Conservation (phyloP, 2,113 vertebrate species). For the Neopipo cinnamomea region DNA sequence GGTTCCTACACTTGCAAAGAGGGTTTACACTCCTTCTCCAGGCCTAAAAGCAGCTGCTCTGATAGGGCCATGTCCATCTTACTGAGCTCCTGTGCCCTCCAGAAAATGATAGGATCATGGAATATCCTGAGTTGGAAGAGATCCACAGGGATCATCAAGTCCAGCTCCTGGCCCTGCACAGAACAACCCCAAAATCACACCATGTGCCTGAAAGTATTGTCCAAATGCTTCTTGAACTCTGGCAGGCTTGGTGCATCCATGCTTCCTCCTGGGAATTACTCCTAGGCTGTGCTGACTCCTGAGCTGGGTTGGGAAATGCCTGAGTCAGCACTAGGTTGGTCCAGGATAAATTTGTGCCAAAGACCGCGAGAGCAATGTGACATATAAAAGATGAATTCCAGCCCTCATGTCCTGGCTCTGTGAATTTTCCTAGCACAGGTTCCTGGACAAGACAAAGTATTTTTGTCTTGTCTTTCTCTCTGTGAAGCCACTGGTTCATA, state of each 20-base stretch:
- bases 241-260: background rate
- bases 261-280: background rate
- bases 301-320: background rate
- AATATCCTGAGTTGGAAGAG: background rate
- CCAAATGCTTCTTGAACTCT: background rate
- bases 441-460: background rate
- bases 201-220: rapidly evolving
- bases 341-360: background rate
- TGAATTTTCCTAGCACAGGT: background rate
- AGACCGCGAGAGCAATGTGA: background rate
- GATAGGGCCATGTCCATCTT: background rate
- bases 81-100: background rate
- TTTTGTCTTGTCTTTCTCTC: background rate
- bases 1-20: background rate
- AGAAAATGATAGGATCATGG: background rate
- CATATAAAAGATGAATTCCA: background rate
- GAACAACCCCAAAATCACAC: background rate
- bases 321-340: background rate
- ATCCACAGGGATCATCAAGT: background rate
- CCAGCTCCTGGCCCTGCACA: background rate
- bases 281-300: background rate
- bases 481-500: background rate
- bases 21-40: background rate
- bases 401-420: background rate
- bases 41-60: background rate